A percentile compares a stretch with the other conserved stretches of the same genome.
These are phyloP conservation scores for Ruditapes philippinarum DNA, from an alignment of 1,140 invertebrate genomes.

Conservation along the genomic window DNA sequence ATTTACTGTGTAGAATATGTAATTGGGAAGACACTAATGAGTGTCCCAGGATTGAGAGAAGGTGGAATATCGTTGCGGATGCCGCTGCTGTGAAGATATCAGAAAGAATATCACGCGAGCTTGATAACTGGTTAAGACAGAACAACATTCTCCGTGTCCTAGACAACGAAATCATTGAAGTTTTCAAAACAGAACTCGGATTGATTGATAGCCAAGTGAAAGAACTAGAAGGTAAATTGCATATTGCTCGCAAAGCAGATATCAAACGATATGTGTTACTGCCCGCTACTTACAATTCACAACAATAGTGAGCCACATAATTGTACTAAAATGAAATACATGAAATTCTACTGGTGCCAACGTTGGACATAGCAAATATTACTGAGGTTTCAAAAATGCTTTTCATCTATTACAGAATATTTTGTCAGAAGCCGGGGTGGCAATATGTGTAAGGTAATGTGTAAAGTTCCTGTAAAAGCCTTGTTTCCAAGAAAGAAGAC, in stretches of 20 bases:
- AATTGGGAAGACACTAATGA: conserved; percentile 14
- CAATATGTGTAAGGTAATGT: conserved; percentile 18
- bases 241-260: too few relatives aligned
- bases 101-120: not conserved
- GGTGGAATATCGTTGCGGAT: conserved; percentile 36
- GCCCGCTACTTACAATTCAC: too few relatives aligned
- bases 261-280: too few relatives aligned
- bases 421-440: not conserved
- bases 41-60: not conserved
- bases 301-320: too few relatives aligned
- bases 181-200: conserved; percentile 29
- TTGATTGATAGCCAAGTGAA: conserved; percentile 29
- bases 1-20: conserved; percentile 17
- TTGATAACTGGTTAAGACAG: conserved; percentile 42
- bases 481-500: conserved; percentile 39
- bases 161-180: conserved; percentile 29
- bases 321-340: too few relatives aligned
- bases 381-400: too few relatives aligned
- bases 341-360: too few relatives aligned
- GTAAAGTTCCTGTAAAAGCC: not conserved
- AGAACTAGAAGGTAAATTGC: conserved; percentile 59
- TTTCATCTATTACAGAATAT: too few relatives aligned
- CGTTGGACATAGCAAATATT: too few relatives aligned
- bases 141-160: not conserved
- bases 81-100: conserved; percentile 30